phyloP scores from a whole-genome alignment of 2,797 vertebrate species.

The Brotula barbata region DNA sequence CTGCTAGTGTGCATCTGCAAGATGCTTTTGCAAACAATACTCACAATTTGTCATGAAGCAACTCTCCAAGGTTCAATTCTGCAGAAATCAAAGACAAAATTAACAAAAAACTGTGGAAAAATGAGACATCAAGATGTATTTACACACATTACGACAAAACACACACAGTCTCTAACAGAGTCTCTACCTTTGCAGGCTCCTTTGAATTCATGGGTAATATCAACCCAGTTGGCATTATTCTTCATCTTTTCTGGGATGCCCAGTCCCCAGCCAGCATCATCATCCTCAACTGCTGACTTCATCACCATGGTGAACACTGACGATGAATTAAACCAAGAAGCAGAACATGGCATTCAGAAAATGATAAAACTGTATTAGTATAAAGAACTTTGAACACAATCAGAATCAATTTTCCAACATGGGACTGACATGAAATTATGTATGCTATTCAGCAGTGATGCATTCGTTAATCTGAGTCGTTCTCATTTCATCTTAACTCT shows the following conservation, averaged over 20 bases:
- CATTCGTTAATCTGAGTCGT: background rate
- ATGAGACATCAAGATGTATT: too few species aligned
- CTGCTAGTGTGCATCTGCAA: too few species aligned
- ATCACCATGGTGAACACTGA: constrained; percentile 88
- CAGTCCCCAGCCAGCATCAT: constrained; percentile 94
- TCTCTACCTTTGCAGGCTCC: constrained; percentile 90
- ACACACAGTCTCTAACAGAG: background rate
- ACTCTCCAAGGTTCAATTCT: constrained; percentile 96
- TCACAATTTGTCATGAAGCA: constrained; percentile 99
- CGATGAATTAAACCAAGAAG: constrained; percentile 14
- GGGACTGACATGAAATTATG: too few species aligned
- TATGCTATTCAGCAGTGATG: background rate
- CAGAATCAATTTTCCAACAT: background rate
- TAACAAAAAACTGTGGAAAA: background rate
- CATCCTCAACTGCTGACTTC: constrained; percentile 93
- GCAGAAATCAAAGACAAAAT: constrained; percentile 44
- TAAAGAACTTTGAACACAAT: too few species aligned
- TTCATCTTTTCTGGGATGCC: constrained; percentile 94
- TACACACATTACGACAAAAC: background rate
- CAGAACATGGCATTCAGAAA: constrained; percentile 3
- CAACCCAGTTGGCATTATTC: constrained; percentile 91
- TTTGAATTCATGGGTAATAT: constrained; percentile 95
- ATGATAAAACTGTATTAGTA: background rate
- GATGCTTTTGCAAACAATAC: too few species aligned
- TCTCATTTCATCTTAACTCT: background rate